Percentiles rank a stretch among this genome's conserved stretches.
phyloP scores from a whole-genome alignment of 1,140 invertebrate species.

The Apis dorsata region DNA sequence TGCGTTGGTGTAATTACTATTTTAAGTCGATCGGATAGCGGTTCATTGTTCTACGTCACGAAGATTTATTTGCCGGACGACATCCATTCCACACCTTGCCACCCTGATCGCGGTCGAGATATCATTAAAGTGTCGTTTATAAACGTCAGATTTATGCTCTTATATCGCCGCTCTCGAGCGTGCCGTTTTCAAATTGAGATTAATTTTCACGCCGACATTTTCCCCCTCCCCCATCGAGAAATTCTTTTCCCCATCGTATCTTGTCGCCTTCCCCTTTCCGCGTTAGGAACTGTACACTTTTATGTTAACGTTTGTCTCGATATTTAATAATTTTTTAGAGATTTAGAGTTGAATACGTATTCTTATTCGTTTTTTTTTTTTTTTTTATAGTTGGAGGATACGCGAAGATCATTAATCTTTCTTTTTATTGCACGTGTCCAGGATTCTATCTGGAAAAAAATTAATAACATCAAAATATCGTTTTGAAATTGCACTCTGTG shows the following conservation, averaged over 20 bases:
- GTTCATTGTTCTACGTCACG: neutral
- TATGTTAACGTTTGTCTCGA: too few relatives aligned
- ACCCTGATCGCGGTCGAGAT: conserved; percentile 22
- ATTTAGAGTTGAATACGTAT: too few relatives aligned
- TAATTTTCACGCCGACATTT: conserved; percentile 9
- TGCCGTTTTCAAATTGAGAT: conserved; percentile 24
- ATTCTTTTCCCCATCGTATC: neutral
- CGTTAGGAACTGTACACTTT: neutral
- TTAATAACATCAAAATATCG: too few relatives aligned
- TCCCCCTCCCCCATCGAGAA: too few relatives aligned
- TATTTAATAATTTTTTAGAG: too few relatives aligned
- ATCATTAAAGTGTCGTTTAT: conserved; percentile 41
- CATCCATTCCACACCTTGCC: conserved; percentile 32
- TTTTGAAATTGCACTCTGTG: too few relatives aligned
- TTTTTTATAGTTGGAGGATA: too few relatives aligned
- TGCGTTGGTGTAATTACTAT: conserved; percentile 17
- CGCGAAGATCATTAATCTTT: too few relatives aligned
- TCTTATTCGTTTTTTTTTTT: too few relatives aligned
- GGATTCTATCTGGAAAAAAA: too few relatives aligned
- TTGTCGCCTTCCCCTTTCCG: neutral
- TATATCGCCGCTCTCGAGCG: conserved; percentile 9
- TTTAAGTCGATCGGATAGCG: neutral
- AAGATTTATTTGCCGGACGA: conserved; percentile 33
- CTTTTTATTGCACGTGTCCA: too few relatives aligned
- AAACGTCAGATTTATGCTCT: conserved; percentile 10